These are phyloP conservation scores for Ageneiosus marmoratus DNA, from an alignment of 2,113 vertebrate genomes.

Conservation along the genomic window DNA sequence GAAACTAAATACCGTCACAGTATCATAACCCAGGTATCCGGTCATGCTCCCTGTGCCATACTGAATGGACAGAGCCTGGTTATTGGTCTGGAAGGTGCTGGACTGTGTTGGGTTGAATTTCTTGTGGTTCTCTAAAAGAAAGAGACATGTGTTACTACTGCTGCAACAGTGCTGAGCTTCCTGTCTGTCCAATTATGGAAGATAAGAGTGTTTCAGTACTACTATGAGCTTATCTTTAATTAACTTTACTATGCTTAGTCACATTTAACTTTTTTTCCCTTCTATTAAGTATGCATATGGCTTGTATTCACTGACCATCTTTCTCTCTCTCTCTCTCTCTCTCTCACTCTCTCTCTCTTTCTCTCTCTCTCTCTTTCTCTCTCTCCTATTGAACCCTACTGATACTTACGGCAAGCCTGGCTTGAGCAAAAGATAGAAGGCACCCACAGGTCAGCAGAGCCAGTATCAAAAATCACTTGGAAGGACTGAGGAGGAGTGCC, in stretches of 20 bases:
- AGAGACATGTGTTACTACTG: slow-evolving; percentile 17
- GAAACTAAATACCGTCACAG: slow-evolving; percentile 54
- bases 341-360: too few species aligned
- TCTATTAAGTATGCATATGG: background rate
- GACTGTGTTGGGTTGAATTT: slow-evolving; percentile 60
- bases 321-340: too few species aligned
- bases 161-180: background rate
- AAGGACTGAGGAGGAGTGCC: slow-evolving; percentile 72
- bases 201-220: background rate
- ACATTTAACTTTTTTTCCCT: background rate
- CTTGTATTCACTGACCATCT: background rate
- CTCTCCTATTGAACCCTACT: too few species aligned
- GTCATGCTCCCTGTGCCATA: slow-evolving; percentile 72
- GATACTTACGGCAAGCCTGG: slow-evolving; percentile 65
- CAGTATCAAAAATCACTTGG: slow-evolving; percentile 68
- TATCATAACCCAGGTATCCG: slow-evolving; percentile 61
- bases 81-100: slow-evolving; percentile 47
- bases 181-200: background rate
- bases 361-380: too few species aligned
- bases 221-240: background rate
- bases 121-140: slow-evolving; percentile 61
- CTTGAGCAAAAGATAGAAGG: slow-evolving; percentile 67
- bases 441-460: slow-evolving; percentile 73
- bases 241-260: background rate
- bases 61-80: slow-evolving; percentile 57